Evolutionary conservation across 2,888 invertebrate genomes (phyloP).

Genomic region (Mantis religiosa): DNA sequence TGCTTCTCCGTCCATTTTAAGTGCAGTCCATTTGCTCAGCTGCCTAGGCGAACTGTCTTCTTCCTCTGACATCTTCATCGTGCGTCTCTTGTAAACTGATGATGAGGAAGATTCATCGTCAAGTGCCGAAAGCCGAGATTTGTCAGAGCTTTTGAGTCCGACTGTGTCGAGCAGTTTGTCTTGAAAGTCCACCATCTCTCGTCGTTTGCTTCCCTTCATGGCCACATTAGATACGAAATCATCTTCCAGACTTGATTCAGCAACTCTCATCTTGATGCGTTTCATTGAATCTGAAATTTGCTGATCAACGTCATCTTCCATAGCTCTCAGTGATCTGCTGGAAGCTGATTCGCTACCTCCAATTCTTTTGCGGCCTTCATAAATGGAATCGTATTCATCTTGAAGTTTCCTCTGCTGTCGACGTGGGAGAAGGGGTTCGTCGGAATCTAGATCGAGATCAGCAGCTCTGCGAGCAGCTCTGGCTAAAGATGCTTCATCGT

Average conservation of each 20-base stretch:
- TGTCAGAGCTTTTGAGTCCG: conserved; percentile 41
- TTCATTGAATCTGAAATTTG: conserved; percentile 47
- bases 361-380: conserved; percentile 17
- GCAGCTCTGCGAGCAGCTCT: conserved; percentile 28
- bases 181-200: conserved; percentile 46
- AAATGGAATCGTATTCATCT: conserved; percentile 29
- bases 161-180: conserved; percentile 62
- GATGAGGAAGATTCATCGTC: conserved; percentile 37
- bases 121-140: conserved; percentile 34
- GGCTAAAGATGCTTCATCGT: neutral
- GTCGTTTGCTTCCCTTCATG: neutral
- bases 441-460: conserved; percentile 34
- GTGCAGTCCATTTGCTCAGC: conserved; percentile 56
- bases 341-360: neutral
- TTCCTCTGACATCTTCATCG: conserved; percentile 40
- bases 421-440: conserved; percentile 16
- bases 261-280: conserved; percentile 47
- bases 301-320: conserved; percentile 40
- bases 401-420: conserved; percentile 21
- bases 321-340: neutral
- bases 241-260: conserved; percentile 15
- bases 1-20: conserved; percentile 25
- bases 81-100: conserved; percentile 48
- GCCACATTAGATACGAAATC: neutral
- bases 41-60: conserved; percentile 44